phyloP scores from a whole-genome alignment of 2,888 invertebrate genomes.

The Ellobium chinense region DNA sequence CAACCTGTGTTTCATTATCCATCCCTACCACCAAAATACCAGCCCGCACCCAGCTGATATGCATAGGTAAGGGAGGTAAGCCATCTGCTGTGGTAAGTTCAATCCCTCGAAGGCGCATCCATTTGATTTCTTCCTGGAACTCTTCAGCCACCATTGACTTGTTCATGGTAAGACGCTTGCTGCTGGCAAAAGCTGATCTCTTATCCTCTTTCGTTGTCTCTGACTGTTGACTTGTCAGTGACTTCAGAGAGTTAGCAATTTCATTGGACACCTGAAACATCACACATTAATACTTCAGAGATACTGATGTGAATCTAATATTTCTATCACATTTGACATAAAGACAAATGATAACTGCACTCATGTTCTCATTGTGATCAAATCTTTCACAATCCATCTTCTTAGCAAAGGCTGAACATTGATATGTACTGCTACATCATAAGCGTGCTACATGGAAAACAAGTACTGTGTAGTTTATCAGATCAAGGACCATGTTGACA shows the following conservation, averaged over 20 bases:
- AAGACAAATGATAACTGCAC: too few species aligned
- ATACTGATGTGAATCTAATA: too few species aligned
- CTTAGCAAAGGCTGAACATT: too few species aligned
- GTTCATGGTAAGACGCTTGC: slow-evolving; percentile 23
- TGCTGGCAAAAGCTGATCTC: slow-evolving; percentile 43
- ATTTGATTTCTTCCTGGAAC: slow-evolving; percentile 93
- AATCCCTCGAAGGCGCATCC: slow-evolving; percentile 96
- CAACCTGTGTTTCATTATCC: slow-evolving; percentile 97
- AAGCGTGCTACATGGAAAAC: too few species aligned
- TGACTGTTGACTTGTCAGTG: slow-evolving; percentile 51
- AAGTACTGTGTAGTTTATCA: too few species aligned
- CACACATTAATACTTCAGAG: too few species aligned
- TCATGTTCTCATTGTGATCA: too few species aligned
- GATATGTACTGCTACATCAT: too few species aligned
- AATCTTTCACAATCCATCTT: too few species aligned
- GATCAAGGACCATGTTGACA: too few species aligned
- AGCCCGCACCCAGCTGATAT: slow-evolving; percentile 98
- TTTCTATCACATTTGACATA: too few species aligned
- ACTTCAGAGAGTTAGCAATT: slow-evolving; percentile 89
- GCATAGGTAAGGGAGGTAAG: slow-evolving; percentile 97
- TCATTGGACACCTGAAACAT: slow-evolving; percentile 88
- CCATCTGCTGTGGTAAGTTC: slow-evolving; percentile 96
- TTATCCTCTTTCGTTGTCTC: slow-evolving; percentile 43
- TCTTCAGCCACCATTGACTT: slow-evolving; percentile 93
- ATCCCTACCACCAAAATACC: slow-evolving; percentile 98